These are phyloP conservation scores for Cryptoprocta ferox DNA, from an alignment of 2,797 vertebrate species.

Conservation along the genomic window DNA sequence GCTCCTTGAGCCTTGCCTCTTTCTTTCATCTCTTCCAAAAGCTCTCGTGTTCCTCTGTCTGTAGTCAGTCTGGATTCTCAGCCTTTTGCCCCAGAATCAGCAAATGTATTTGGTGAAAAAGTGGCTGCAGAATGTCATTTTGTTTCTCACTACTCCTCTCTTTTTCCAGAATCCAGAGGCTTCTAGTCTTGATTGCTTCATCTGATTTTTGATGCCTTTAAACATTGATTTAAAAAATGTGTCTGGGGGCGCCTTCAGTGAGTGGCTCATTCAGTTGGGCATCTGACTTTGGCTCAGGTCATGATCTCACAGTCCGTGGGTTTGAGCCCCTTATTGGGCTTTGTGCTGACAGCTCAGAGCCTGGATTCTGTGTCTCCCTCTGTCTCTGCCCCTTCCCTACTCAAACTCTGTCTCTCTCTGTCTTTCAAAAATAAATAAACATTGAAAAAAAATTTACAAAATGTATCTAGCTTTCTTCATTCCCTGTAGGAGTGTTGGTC, in stretches of 20 bases:
- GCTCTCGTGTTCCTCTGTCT: neutral
- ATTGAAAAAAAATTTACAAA: no score
- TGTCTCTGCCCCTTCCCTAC: no score
- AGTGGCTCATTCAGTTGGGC: no score
- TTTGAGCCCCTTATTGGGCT: no score
- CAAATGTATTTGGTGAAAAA: neutral
- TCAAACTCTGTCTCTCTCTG: no score
- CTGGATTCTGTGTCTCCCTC: no score
- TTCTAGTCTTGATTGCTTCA: neutral
- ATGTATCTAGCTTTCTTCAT: neutral
- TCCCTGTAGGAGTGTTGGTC: neutral
- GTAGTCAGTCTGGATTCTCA: neutral
- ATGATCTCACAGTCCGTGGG: no score
- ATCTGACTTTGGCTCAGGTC: no score
- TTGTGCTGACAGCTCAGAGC: no score
- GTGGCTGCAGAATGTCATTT: neutral
- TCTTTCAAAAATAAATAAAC: no score
- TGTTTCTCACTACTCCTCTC: neutral
- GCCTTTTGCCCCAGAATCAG: neutral
- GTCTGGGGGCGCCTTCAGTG: no score
- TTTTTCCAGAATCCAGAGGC: neutral
- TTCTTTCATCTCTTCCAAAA: constrained; percentile 36
- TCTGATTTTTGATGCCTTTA: neutral
- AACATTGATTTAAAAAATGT: neutral
- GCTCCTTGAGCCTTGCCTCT: neutral